Evolutionary conservation across 2,797 vertebrate genomes (phyloP), one percentile per base, ranked within the genome.

Genomic region (Labroides dimidiatus): DNA sequence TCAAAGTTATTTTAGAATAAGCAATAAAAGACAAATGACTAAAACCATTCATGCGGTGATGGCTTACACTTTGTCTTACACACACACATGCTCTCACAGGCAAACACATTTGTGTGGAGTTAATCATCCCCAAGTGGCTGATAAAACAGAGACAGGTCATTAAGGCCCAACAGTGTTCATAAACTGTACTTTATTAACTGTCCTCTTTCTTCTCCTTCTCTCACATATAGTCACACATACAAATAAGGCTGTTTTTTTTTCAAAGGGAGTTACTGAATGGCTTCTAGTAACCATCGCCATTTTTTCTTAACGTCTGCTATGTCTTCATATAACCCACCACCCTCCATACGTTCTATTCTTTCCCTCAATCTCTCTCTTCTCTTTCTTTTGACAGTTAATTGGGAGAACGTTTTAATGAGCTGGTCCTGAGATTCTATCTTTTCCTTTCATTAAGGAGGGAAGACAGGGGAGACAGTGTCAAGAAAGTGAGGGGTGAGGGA

Each of bases 331-430:
- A 58, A 58, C 6, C 55, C 50, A 10, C 13, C 30, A 10, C 12
- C 47, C 42, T 41, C 53, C 50, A 54, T 56, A 53, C 47, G 21
- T 69, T 62, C 30, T 4, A 30, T 56, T 8, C 71, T 30, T 56
- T 65, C 39, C 12, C 48, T 72, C 72, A 43, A 43, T 63, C 79
- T 66, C 48, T 67, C 72, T 69, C 75, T 74, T 68, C 42, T 67
- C 72, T 69, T 71, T 74, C 66, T 72, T 61, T 27, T 80, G 74
- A 86, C 79, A 79, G 78, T 69, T 85, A 90, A 89, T 88, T 83
- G 86, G 75, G 77, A 81, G 66, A 14, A 64, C 37, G 65, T 80
- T 89, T 89, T 84, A 89, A 88, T 83, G 84, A 89, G 88, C 63
- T 59, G 73, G 78, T 75, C 52, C 57, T 42, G 71, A 84, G 87